Base-by-base conservation (phyloP, 2,888 invertebrate species). In the Tanypteryx hageni region DNA sequence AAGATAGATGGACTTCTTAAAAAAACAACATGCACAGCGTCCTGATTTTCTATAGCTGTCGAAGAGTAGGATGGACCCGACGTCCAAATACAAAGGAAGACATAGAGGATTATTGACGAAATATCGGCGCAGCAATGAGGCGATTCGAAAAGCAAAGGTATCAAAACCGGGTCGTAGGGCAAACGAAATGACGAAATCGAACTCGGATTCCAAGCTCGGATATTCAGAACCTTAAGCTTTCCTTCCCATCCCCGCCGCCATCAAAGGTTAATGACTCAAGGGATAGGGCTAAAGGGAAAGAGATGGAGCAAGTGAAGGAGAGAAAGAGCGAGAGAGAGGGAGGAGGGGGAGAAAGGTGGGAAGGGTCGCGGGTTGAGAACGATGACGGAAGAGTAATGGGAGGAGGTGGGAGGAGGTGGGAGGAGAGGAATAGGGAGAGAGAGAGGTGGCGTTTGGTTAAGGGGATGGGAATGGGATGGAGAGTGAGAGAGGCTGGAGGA, bases 351-450 rank as follows among this genome's bases (percentile, higher is more conserved):
- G 8, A 16, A 82, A 16, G 82, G 11, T 31, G 83, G 56, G 76
- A 76, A 76, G 27, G 22, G 10, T 22, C 76, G 76, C 27, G 76
- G 13, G 13, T 16, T 18, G 31, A 8, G 68, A n/a, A 11, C 9
- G 89, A 61, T 59, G 61, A 76, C 76, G 76, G 22, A 13, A 76
- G 76, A 44, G 89, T 61, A 89, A 89, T 89, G 61, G 61, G 44
- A 64, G 61, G 86, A 61, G 61, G 86, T 86, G 61, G 86, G 59
- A 16, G 31, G 31, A 31, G 86, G 31, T 9, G 83, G 83, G 16
- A 27, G 9, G 83, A 44, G 83, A 44, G 83, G 7, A 11, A 44
- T 11, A 85, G 57, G 58, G 57, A n/a, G 58, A n/a, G 57, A 58
- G 3, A 9, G 56, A 68, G 68, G 18, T 16, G 22, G 68, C 68